Percentiles rank a stretch among this genome's conserved stretches.
Conservation (phyloP, 2,797 vertebrate genomes). For the Bradypodion pumilum region DNA sequence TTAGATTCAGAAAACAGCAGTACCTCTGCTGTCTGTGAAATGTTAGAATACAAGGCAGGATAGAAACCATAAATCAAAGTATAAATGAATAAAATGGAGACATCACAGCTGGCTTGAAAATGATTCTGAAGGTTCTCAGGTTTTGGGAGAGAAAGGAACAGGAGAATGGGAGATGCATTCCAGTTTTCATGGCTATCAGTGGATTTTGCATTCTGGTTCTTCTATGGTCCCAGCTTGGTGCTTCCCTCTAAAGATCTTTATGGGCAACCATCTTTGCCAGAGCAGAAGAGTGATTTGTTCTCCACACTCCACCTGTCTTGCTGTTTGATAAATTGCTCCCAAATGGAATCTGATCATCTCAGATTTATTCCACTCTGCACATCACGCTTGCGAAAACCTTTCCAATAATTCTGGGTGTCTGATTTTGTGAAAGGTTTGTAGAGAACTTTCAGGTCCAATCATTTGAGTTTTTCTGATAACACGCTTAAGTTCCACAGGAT, state of each 20-base stretch:
- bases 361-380: conserved; percentile 31
- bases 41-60: neutral
- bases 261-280: conserved; percentile 9
- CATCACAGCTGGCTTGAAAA: too few relatives aligned
- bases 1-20: neutral
- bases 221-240: neutral
- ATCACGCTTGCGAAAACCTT: conserved; percentile 7
- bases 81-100: neutral
- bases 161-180: neutral
- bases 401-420: conserved; percentile 32
- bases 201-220: neutral
- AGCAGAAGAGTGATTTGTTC: conserved; percentile 36
- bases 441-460: conserved; percentile 15
- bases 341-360: conserved; percentile 30
- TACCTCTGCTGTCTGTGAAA: neutral
- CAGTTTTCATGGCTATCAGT: neutral
- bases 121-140: neutral
- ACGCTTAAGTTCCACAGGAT: neutral
- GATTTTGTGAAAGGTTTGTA: conserved; percentile 9
- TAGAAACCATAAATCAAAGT: neutral
- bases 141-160: neutral
- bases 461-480: conserved; percentile 5
- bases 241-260: conserved; percentile 5
- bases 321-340: conserved; percentile 35
- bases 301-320: conserved; percentile 22